These are phyloP conservation scores for Doris montereyensis DNA, from an alignment of 2,888 invertebrate species.

Conservation along the genomic window DNA sequence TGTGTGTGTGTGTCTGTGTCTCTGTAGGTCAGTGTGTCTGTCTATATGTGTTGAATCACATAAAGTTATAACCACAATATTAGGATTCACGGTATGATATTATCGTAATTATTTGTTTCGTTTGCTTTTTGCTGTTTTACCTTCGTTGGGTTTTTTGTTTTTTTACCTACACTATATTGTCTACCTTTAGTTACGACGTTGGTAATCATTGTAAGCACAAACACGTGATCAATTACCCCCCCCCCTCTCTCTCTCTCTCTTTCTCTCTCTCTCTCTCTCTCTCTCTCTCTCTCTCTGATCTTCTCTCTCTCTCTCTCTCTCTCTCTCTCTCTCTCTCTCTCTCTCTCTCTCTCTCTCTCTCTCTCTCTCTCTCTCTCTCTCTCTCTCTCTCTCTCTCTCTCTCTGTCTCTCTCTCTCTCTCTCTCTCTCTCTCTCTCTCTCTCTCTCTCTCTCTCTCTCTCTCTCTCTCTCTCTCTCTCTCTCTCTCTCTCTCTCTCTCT, in stretches of 20 bases:
- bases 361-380: not conserved
- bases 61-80: no score
- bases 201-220: no score
- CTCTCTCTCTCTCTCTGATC: constrained; percentile 26
- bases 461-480: constrained; percentile 13
- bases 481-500: not conserved
- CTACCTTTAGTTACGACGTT: no score
- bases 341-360: not conserved
- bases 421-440: constrained; percentile 7
- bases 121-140: no score
- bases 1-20: no score
- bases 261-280: constrained; percentile 31
- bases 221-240: not conserved
- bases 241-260: constrained; percentile 6
- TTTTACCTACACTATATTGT: no score
- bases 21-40: no score
- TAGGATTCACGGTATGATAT: no score
- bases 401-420: not conserved
- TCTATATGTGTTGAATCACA: no score
- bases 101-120: no score
- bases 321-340: not conserved
- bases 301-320: not conserved
- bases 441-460: not conserved
- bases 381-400: not conserved
- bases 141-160: no score